Conservation (phyloP, 2,113 vertebrate species). For the Colius striatus region DNA sequence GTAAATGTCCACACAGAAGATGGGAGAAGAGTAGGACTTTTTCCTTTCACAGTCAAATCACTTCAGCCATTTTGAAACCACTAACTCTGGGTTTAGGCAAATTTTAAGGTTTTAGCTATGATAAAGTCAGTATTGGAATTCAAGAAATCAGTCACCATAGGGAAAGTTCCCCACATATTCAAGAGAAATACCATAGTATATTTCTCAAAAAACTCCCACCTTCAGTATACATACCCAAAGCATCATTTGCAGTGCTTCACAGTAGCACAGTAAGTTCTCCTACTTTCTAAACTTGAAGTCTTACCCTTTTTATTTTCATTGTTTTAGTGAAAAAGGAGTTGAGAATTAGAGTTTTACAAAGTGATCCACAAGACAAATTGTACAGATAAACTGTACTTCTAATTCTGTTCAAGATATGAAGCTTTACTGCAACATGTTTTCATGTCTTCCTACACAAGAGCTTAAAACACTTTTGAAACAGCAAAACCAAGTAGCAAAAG, state of each 20-base stretch:
- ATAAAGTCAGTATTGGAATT: background rate
- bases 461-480: background rate
- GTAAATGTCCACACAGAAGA: background rate
- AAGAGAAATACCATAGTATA: fast-evolving
- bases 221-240: background rate
- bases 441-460: background rate
- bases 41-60: background rate
- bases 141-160: background rate
- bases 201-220: background rate
- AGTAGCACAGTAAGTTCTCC: background rate
- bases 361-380: background rate
- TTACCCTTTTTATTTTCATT: background rate
- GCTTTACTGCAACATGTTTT: background rate
- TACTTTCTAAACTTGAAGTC: background rate
- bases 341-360: background rate
- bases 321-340: background rate
- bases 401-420: background rate
- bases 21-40: background rate
- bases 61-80: background rate
- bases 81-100: background rate
- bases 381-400: background rate
- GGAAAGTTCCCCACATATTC: background rate
- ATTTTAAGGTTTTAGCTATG: background rate
- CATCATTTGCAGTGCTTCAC: background rate
- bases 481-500: background rate